These are phyloP conservation scores for Trematocara nigrifrons DNA, from an alignment of 2,113 vertebrate species.

Conservation along the genomic window DNA sequence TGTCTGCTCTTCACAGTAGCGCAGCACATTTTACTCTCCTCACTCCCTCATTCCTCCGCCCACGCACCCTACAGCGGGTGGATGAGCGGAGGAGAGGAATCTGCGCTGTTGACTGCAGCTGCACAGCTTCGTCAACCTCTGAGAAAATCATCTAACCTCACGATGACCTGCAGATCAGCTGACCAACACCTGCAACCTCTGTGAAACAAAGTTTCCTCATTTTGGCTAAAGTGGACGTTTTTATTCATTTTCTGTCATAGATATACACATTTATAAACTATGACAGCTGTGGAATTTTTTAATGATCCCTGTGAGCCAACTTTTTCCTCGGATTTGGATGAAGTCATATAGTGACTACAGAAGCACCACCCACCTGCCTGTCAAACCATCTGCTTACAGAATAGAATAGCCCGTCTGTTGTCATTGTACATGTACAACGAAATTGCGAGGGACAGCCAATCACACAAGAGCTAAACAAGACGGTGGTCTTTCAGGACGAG, in stretches of 20 bases:
- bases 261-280: rapidly evolving
- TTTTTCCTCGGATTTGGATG: not conserved
- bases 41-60: slow-evolving; percentile 44
- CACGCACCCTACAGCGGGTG: slow-evolving; percentile 47
- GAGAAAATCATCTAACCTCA: not conserved
- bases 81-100: slow-evolving; percentile 57
- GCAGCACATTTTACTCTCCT: slow-evolving; percentile 56
- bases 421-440: not conserved
- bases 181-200: not conserved
- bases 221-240: rapidly evolving
- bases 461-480: not conserved
- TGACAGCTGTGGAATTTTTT: not conserved
- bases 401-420: not conserved
- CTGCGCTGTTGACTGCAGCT: slow-evolving; percentile 45
- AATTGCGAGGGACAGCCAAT: not conserved
- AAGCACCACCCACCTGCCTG: not conserved
- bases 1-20: slow-evolving; percentile 51
- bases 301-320: not conserved
- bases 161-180: not conserved
- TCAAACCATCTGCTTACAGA: not conserved
- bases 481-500: not conserved
- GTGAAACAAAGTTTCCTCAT: not conserved
- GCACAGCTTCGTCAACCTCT: slow-evolving; percentile 5
- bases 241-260: rapidly evolving
- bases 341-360: not conserved